Conservation (phyloP, 2,888 invertebrate genomes). For the Andrena bicolor region DNA sequence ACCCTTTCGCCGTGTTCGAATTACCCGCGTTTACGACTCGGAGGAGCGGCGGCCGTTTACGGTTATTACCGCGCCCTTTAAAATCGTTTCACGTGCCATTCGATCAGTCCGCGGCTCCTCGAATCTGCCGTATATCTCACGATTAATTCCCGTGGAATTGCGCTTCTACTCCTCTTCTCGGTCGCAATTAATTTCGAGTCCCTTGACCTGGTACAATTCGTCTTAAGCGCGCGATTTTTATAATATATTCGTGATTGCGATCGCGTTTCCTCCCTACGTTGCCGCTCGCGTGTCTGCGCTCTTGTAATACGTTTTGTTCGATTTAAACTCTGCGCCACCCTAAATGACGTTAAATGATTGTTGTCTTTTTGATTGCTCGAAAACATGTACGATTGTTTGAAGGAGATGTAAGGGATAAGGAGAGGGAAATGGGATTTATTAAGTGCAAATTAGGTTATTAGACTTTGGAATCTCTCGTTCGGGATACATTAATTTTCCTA, state of each 20-base stretch:
- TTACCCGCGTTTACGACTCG: constrained; percentile 49
- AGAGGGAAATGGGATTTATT: too few relatives aligned
- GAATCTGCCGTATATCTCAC: background rate
- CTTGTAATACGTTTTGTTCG: background rate
- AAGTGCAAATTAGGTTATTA: too few relatives aligned
- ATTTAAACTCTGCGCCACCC: background rate
- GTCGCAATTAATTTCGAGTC: background rate
- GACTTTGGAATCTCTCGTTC: too few relatives aligned
- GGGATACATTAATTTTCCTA: too few relatives aligned
- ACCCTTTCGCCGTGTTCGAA: constrained; percentile 33
- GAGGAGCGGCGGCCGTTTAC: constrained; percentile 31
- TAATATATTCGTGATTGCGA: background rate
- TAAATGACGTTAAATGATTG: background rate
- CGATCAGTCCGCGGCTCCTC: constrained; percentile 27
- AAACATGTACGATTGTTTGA: too few relatives aligned
- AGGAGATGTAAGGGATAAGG: too few relatives aligned
- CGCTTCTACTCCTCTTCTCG: background rate
- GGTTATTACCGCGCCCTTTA: constrained; percentile 45
- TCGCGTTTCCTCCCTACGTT: background rate
- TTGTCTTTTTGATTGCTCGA: too few relatives aligned
- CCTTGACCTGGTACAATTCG: background rate
- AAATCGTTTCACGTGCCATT: constrained; percentile 37
- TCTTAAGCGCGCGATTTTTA: background rate
- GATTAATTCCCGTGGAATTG: constrained; percentile 25
- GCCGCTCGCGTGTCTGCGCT: background rate